Conservation (phyloP, 1,140 invertebrate species). For the Pantala flavescens region DNA sequence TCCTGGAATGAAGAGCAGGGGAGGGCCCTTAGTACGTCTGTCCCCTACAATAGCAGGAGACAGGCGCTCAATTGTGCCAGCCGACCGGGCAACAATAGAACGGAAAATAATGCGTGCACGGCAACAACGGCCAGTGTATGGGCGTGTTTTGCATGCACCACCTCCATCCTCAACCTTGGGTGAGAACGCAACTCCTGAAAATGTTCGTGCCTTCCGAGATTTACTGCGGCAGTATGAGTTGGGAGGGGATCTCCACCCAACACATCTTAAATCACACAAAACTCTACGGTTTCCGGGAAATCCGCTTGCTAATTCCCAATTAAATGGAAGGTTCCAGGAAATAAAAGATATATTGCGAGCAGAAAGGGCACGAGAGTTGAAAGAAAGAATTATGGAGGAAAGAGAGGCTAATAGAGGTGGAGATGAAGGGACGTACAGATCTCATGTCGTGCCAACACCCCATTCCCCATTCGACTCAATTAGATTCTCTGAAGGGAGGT, state of each 20-base stretch:
- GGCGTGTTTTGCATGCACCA: conserved; percentile 48
- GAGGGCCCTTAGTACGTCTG: background rate
- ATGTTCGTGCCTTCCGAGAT: conserved; percentile 35
- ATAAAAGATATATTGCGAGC: conserved; percentile 47
- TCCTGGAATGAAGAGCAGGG: background rate
- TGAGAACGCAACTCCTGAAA: conserved; percentile 30
- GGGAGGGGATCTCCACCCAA: conserved; percentile 17
- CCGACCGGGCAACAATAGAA: conserved; percentile 22
- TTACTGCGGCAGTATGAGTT: conserved; percentile 23
- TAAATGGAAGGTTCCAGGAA: conserved; percentile 49
- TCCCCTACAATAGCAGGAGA: conserved; percentile 12
- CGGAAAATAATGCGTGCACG: conserved; percentile 19
- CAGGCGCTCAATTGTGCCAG: conserved; percentile 21
- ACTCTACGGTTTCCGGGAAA: conserved; percentile 27
- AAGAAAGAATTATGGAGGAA: conserved; percentile 48
- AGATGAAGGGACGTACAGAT: background rate
- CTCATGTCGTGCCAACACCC: background rate
- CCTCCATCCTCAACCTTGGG: conserved; percentile 33
- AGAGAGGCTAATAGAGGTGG: conserved; percentile 36
- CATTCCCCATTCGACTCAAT: conserved; percentile 1
- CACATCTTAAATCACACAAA: conserved; percentile 29
- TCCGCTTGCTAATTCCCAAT: conserved; percentile 35
- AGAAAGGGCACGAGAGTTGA: conserved; percentile 54
- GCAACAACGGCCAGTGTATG: conserved; percentile 43
- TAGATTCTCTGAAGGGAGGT: background rate